Percentiles rank a stretch among this genome's conserved stretches.
Evolutionary conservation across 2,888 invertebrate species (phyloP).

Genomic region (Nycteola revayana): DNA sequence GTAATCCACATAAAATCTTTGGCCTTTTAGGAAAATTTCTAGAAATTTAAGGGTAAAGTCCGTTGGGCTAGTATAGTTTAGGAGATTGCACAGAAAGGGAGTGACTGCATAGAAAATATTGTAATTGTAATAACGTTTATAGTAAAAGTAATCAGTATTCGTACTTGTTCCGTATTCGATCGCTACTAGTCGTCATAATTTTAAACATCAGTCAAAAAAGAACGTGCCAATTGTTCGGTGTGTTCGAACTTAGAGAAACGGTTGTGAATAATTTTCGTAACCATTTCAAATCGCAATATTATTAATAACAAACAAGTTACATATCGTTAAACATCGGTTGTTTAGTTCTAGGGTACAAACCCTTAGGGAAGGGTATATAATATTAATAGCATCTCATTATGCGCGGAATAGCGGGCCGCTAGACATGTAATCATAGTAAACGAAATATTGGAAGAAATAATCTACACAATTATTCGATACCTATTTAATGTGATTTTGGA

Average conservation of each 20-base stretch:
- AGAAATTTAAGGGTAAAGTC: too few relatives aligned
- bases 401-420: slow-evolving; percentile 18
- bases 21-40: too few relatives aligned
- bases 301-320: slow-evolving; percentile 46
- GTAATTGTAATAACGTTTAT: slow-evolving; percentile 19
- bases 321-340: slow-evolving; percentile 58
- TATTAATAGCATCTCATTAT: slow-evolving; percentile 15
- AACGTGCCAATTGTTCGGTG: slow-evolving; percentile 38
- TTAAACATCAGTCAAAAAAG: slow-evolving; percentile 32
- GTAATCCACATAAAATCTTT: too few relatives aligned
- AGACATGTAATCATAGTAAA: slow-evolving; percentile 23
- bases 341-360: slow-evolving; percentile 46
- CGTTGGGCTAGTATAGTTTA: background rate
- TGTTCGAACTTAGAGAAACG: slow-evolving; percentile 35
- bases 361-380: slow-evolving; percentile 22
- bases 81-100: slow-evolving; percentile 10
- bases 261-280: slow-evolving; percentile 60
- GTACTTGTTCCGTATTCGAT: slow-evolving; percentile 35
- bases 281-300: slow-evolving; percentile 28
- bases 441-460: slow-evolving; percentile 14
- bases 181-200: slow-evolving; percentile 33
- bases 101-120: slow-evolving; percentile 21
- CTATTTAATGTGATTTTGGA: slow-evolving; percentile 39
- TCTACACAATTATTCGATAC: slow-evolving; percentile 19
- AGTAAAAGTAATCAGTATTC: slow-evolving; percentile 24